Conservation (phyloP, 2,888 invertebrate genomes). For the Tolmerus cingulatus region DNA sequence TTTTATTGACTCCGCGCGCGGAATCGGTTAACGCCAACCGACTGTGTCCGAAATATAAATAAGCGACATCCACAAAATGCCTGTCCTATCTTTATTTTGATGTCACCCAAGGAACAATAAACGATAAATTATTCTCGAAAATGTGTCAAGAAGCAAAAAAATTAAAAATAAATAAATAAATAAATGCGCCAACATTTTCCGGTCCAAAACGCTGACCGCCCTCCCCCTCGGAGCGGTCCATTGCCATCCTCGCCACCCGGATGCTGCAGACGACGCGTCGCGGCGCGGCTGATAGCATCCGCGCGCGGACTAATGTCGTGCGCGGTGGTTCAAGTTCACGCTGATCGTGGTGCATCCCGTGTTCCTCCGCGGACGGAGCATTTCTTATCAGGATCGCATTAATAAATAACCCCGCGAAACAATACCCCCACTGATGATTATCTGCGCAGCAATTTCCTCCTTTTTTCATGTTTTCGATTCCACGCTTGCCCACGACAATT, state of each 20-base stretch:
- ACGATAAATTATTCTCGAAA: constrained; percentile 54
- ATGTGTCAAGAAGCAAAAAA: constrained; percentile 19
- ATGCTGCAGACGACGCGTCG: not conserved
- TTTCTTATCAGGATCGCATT: constrained; percentile 49
- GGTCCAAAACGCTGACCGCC: not conserved
- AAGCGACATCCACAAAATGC: constrained; percentile 1
- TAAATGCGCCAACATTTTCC: constrained; percentile 23
- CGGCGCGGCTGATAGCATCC: not conserved
- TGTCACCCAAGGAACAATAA: constrained; percentile 56
- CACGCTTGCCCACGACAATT: constrained; percentile 26
- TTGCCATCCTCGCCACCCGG: not conserved
- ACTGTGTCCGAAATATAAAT: constrained; percentile 31
- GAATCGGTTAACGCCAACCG: constrained; percentile 39
- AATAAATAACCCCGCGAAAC: constrained; percentile 47
- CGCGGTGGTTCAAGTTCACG: constrained; percentile 51
- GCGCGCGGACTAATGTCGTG: constrained; percentile 49
- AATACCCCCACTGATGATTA: constrained; percentile 34
- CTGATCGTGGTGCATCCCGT: constrained; percentile 50
- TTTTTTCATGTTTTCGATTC: constrained; percentile 36
- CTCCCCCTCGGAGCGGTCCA: not conserved
- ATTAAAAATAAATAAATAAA: too few species aligned
- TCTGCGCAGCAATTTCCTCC: constrained; percentile 27
- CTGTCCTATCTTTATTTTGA: constrained; percentile 54
- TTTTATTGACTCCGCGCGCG: constrained; percentile 28
- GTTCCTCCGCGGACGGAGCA: constrained; percentile 33